These are phyloP conservation scores for Parnassius mnemosyne DNA, from an alignment of 2,888 invertebrate genomes.

Conservation along the genomic window DNA sequence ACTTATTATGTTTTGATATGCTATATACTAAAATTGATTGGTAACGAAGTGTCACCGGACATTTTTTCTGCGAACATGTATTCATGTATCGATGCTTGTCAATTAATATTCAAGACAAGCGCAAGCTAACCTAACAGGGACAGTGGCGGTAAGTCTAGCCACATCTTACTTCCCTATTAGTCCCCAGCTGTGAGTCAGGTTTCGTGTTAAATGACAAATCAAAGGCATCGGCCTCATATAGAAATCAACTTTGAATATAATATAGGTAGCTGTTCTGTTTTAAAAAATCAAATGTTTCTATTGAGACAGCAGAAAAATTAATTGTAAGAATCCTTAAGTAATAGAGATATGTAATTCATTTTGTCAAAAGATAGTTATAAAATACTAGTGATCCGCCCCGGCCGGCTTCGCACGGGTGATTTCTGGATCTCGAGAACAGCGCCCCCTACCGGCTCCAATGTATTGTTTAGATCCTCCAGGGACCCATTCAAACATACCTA, in stretches of 20 bases:
- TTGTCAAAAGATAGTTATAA: no score
- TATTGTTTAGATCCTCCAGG: no score
- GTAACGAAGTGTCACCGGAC: slow-evolving; percentile 5
- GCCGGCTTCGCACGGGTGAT: no score
- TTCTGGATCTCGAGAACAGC: no score
- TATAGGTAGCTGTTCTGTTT: no score
- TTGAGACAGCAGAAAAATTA: no score
- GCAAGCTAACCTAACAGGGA: slow-evolving; percentile 47
- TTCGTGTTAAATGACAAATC: slow-evolving; percentile 38
- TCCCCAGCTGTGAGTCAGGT: slow-evolving; percentile 38
- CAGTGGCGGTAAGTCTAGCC: slow-evolving; percentile 37
- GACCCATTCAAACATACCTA: no score
- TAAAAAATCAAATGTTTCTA: no score
- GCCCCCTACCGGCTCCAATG: no score
- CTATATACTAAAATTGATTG: slow-evolving; percentile 8
- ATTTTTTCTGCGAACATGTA: slow-evolving; percentile 19
- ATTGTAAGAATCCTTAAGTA: no score
- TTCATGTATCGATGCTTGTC: slow-evolving; percentile 7
- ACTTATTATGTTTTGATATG: background rate
- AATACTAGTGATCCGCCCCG: no score
- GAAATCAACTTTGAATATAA: slow-evolving; percentile 25
- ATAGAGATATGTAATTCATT: no score
- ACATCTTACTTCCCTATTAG: slow-evolving; percentile 45
- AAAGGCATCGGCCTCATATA: slow-evolving; percentile 35
- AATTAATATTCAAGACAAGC: slow-evolving; percentile 60